Percentiles rank a stretch among this genome's conserved stretches.
These are phyloP conservation scores for Chromoteleia sp. DNA, from an alignment of 2,888 invertebrate species.

Conservation along the genomic window DNA sequence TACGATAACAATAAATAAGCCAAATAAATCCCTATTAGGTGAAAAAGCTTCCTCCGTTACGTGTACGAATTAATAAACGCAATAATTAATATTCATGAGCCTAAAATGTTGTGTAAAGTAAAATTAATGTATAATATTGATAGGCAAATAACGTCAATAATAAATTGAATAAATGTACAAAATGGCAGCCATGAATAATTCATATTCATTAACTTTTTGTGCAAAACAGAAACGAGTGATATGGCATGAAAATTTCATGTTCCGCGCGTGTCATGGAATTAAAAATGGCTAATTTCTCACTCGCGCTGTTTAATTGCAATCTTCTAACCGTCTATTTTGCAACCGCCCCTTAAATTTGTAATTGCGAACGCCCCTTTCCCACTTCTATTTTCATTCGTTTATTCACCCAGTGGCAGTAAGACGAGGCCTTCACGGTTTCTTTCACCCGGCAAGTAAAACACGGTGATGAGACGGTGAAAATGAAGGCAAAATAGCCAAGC, in stretches of 20 bases:
- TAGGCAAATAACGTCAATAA: constrained; percentile 52
- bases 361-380: constrained; percentile 64
- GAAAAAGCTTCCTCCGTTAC: constrained; percentile 31
- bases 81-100: constrained; percentile 54
- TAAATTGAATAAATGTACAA: constrained; percentile 55
- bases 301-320: constrained; percentile 63
- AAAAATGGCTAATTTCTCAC: constrained; percentile 52
- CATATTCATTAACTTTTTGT: constrained; percentile 41
- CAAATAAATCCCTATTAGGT: constrained; percentile 20
- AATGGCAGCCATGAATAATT: constrained; percentile 47
- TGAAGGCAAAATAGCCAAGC: constrained; percentile 73
- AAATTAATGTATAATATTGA: constrained; percentile 47
- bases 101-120: constrained; percentile 35
- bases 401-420: constrained; percentile 50
- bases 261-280: constrained; percentile 42
- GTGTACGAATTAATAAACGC: constrained; percentile 33
- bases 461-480: constrained; percentile 79
- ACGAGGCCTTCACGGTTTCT: constrained; percentile 78
- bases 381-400: constrained; percentile 62
- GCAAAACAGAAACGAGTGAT: constrained; percentile 32
- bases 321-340: constrained; percentile 49
- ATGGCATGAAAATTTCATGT: constrained; percentile 46
- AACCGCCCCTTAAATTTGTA: constrained; percentile 56
- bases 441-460: constrained; percentile 68
- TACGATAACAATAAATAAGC: too few relatives aligned